Percentiles rank a stretch among this genome's conserved stretches.
phyloP scores from a whole-genome alignment of 1,140 invertebrate genomes.

The Drosophila repleta region DNA sequence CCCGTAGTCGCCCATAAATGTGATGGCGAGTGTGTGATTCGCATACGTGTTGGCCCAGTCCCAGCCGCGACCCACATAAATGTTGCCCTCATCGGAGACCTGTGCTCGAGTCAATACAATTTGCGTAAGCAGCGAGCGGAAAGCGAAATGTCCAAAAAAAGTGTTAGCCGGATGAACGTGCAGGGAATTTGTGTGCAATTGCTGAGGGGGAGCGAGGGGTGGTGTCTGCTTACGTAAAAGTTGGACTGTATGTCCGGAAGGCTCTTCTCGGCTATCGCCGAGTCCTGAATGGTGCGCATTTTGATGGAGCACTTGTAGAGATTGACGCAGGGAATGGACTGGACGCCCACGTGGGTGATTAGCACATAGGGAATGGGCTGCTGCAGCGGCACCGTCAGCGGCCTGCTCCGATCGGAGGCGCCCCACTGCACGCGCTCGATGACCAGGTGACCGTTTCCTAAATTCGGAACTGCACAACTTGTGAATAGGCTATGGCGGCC shows the following conservation, averaged over 20 bases:
- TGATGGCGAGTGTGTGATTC: conserved; percentile 83
- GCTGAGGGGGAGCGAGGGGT: too few relatives aligned
- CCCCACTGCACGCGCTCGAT: conserved; percentile 84
- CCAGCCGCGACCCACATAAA: conserved; percentile 88
- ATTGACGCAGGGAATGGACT: conserved; percentile 58
- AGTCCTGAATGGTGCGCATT: conserved; percentile 82
- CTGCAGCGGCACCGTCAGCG: conserved; percentile 53
- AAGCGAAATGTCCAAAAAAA: conserved; percentile 30
- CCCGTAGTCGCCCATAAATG: conserved; percentile 84
- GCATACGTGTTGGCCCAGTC: conserved; percentile 85
- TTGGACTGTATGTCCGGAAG: conserved; percentile 83
- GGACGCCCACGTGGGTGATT: conserved; percentile 84
- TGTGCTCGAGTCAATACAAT: conserved; percentile 62
- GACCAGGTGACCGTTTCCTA: conserved; percentile 82
- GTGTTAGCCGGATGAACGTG: background rate
- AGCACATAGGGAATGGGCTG: conserved; percentile 83
- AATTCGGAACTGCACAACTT: conserved; percentile 77
- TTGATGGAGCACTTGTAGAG: conserved; percentile 80
- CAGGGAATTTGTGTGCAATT: too few relatives aligned
- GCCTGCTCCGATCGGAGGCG: conserved; percentile 75
- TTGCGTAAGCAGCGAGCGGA: conserved; percentile 48
- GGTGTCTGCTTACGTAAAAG: conserved; percentile 75
- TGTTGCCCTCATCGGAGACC: conserved; percentile 86
- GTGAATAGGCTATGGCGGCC: conserved; percentile 54
- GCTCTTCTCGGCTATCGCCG: conserved; percentile 68